phyloP scores from a whole-genome alignment of 2,888 invertebrate genomes.

The Ectemnius continuus region DNA sequence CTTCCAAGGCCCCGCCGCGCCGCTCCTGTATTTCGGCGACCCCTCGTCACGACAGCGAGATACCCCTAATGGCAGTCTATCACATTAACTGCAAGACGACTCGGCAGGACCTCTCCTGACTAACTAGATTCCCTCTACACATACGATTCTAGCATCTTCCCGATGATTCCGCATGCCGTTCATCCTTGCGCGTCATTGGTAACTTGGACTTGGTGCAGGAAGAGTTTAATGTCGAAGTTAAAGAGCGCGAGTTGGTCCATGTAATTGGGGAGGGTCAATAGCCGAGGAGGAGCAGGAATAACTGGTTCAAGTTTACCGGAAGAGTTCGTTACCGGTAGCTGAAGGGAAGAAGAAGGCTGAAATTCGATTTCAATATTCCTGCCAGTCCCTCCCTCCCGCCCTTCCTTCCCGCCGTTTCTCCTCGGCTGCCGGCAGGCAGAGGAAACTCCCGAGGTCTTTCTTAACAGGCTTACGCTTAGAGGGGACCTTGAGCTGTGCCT shows the following conservation, averaged over 20 bases:
- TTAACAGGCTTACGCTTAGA: constrained; percentile 69
- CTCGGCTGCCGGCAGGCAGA: constrained; percentile 27
- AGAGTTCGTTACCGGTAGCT: constrained; percentile 60
- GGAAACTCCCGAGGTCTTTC: constrained; percentile 66
- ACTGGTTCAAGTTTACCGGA: constrained; percentile 60
- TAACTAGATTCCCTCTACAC: constrained; percentile 67
- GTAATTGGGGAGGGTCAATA: too few species aligned
- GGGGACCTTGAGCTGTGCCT: constrained; percentile 48
- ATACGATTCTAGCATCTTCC: constrained; percentile 48
- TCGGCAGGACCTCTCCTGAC: constrained; percentile 57
- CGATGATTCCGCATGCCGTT: constrained; percentile 61
- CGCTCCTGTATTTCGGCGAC: constrained; percentile 41
- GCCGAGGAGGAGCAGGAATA: too few species aligned
- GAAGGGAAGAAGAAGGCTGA: constrained; percentile 61
- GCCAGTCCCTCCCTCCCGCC: constrained; percentile 48
- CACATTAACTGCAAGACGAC: constrained; percentile 71
- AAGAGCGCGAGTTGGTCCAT: too few species aligned
- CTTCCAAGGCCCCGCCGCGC: constrained; percentile 22
- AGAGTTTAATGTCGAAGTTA: too few species aligned
- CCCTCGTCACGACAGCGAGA: constrained; percentile 61
- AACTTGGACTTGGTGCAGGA: background rate
- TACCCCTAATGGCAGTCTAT: constrained; percentile 72
- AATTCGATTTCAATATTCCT: constrained; percentile 76
- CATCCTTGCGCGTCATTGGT: constrained; percentile 28
- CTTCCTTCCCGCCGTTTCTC: too few species aligned